Conservation (phyloP, 2,797 vertebrate genomes). For the Emydoidea blandingii region DNA sequence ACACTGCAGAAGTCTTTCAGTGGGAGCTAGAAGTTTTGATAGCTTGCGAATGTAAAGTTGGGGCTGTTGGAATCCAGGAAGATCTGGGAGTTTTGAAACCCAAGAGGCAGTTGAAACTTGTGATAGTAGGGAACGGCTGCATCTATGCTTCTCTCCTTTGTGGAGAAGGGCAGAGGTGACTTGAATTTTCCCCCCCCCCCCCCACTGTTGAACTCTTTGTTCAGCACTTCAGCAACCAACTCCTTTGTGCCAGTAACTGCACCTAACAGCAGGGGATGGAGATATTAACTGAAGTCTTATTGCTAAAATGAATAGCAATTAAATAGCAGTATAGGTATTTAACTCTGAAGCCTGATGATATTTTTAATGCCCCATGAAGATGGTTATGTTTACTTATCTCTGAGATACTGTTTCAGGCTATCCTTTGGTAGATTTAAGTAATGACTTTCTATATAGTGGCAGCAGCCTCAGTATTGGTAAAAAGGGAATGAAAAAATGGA, state of each 20-base stretch:
- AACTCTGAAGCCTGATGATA: not conserved
- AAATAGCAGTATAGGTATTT: not conserved
- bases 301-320: not conserved
- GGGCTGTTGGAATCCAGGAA: not conserved
- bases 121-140: not conserved
- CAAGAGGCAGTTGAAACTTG: not conserved
- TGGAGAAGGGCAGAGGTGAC: not conserved
- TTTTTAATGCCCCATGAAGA: not conserved
- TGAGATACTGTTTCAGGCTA: not conserved
- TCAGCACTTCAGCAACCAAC: not conserved
- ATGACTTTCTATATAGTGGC: not conserved
- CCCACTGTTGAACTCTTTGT: not conserved
- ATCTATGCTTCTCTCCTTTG: not conserved
- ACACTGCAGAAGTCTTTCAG: not conserved
- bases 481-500: not conserved
- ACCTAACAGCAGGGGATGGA: not conserved
- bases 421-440: not conserved
- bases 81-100: not conserved
- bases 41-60: not conserved
- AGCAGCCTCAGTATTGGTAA: not conserved
- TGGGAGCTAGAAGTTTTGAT: not conserved
- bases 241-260: not conserved
- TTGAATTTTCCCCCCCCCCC: not conserved
- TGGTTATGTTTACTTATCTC: not conserved
- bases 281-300: not conserved